phyloP scores from a whole-genome alignment of 2,113 vertebrate species.

The Vimba vimba region DNA sequence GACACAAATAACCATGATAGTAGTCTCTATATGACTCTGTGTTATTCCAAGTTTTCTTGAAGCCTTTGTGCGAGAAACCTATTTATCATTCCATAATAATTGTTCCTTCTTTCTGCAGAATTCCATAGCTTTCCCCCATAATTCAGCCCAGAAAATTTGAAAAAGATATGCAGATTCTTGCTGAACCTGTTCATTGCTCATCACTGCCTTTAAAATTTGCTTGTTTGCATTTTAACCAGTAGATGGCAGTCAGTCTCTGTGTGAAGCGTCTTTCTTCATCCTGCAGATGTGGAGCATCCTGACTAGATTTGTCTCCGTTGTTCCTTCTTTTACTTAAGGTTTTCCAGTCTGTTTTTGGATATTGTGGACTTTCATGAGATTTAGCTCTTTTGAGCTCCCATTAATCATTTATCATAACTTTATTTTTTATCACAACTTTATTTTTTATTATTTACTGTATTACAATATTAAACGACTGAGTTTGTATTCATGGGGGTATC shows the following conservation, averaged over 20 bases:
- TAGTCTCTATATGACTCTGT: background rate
- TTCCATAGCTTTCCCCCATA: background rate
- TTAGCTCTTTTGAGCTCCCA: background rate
- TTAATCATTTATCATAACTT: background rate
- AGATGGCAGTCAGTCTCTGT: constrained; percentile 72
- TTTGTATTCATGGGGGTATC: background rate
- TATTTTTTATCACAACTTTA: background rate
- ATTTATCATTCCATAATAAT: background rate
- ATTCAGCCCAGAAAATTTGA: background rate
- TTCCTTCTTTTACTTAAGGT: background rate
- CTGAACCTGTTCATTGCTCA: background rate
- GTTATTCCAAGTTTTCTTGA: background rate
- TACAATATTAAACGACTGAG: background rate
- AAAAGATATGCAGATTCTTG: background rate
- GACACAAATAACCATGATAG: background rate
- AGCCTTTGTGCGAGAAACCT: background rate
- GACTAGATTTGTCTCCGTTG: background rate
- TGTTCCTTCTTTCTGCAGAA: background rate
- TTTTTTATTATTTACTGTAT: background rate
- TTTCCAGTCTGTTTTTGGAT: background rate
- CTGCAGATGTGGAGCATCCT: background rate
- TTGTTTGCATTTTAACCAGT: constrained; percentile 56
- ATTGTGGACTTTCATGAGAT: background rate
- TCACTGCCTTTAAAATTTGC: background rate
- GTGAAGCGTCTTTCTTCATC: background rate